Evolutionary conservation across 2,797 vertebrate genomes (phyloP), one percentile per base, ranked within the genome.

Genomic region (Chromobotia macracanthus): DNA sequence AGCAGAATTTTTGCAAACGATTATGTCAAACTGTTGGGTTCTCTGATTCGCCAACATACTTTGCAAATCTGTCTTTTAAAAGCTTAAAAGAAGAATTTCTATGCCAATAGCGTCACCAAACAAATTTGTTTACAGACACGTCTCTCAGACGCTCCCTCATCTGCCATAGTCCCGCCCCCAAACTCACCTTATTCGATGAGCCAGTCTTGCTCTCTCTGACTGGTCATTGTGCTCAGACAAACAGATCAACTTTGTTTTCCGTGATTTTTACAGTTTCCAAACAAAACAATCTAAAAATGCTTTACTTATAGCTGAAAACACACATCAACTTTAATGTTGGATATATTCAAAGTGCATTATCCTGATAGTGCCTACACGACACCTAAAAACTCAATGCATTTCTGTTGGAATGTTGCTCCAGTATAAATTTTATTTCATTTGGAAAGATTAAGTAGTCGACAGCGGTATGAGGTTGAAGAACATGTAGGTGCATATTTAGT

Each of bases 281-380:
- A 64, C 25, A 68, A 72, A 19, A 18, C 4, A 11, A 55, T 55
- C 9, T 21, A n/a, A 11, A 60, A 15, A 25, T 28, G 5, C 3
- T 60, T 25, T 58, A 25, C 12, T 25, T 25, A 2, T 21, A 60
- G 4, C 21, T 6, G 3, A 58, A 60, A 60, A 15, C 23, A 60
- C 5, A 28, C 56, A 2, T 60, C 55, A 28, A 25, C 25, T 61
- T 31, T 64, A 71, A 63, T 35, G 48, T 61, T 48, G 41, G 55
- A 76, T 80, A 63, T 50, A 56, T 83, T 81, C n/a, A 75, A 71
- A 75, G 65, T 75, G 80, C 51, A 72, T 77, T 77, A 77, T 13
- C 66, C 60, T 83, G 28, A 72, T 61, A 67, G 60, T 71, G 63
- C 72, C 82, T 83, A 28, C 31, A 63, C 21, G 5, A 64, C 21